phyloP scores from a whole-genome alignment of 2,113 vertebrate species.

The Ifrita kowaldi region DNA sequence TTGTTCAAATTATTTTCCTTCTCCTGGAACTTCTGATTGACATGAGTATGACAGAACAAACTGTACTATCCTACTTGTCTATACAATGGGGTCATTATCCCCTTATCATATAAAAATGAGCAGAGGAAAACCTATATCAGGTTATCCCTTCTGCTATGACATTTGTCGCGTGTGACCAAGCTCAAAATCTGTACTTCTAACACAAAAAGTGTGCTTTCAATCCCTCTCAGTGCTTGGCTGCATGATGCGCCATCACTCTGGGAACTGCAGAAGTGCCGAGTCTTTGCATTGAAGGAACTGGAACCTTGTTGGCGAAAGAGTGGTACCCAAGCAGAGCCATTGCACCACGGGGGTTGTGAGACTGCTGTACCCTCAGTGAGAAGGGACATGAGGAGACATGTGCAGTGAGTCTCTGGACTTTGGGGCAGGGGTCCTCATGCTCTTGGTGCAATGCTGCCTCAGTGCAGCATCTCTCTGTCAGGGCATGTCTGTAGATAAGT shows the following conservation, averaged over 20 bases:
- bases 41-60: neutral
- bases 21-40: neutral
- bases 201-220: rapidly evolving
- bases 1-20: neutral
- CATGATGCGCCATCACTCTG: neutral
- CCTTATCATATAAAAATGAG: neutral
- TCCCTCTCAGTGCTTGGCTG: neutral
- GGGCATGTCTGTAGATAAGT: neutral
- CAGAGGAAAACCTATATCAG: neutral
- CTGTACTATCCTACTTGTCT: neutral
- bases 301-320: neutral
- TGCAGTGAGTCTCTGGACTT: neutral
- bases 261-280: rapidly evolving
- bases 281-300: neutral
- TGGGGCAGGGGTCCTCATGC: neutral
- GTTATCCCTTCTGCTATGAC: neutral
- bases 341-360: rapidly evolving
- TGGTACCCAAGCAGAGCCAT: neutral
- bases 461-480: neutral
- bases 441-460: no score
- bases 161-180: neutral
- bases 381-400: neutral
- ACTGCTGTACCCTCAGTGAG: neutral
- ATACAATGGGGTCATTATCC: rapidly evolving
- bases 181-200: neutral